A percentile compares a stretch with the other conserved stretches of the same genome.
Conservation (phyloP, 2,797 vertebrate species). For the Euphonia xanthogaster region DNA sequence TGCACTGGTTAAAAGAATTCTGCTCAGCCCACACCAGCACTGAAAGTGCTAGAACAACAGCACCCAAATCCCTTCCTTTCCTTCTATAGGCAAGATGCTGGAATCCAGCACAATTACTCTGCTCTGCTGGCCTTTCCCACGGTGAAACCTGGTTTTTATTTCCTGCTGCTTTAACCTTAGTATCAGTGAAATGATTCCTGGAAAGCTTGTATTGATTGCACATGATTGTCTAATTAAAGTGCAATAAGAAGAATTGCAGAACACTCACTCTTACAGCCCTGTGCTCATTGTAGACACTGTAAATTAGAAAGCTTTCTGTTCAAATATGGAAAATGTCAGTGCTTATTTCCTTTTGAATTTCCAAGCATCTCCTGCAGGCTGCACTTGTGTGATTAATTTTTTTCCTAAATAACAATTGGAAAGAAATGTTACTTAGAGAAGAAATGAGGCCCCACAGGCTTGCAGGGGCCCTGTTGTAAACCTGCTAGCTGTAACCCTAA, state of each 20-base stretch:
- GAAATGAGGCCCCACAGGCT: not conserved
- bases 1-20: not conserved
- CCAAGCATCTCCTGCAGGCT: not conserved
- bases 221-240: conserved; percentile 54
- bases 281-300: not conserved
- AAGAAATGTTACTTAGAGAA: not conserved
- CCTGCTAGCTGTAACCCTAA: not conserved
- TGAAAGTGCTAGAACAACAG: not conserved
- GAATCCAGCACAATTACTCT: not conserved
- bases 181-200: conserved; percentile 44
- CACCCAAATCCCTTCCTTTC: not conserved
- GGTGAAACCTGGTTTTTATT: conserved; percentile 52
- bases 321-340: conserved; percentile 12
- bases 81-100: conserved; percentile 5
- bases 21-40: not conserved
- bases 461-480: not conserved
- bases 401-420: not conserved
- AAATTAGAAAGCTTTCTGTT: conserved; percentile 18
- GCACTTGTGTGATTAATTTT: not conserved
- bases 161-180: conserved; percentile 50
- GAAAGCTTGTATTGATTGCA: conserved; percentile 56
- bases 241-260: conserved; percentile 30
- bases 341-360: conserved; percentile 22
- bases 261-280: not conserved
- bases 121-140: conserved; percentile 46